phyloP scores from a whole-genome alignment of 2,113 vertebrate species.

The Scomber japonicus region DNA sequence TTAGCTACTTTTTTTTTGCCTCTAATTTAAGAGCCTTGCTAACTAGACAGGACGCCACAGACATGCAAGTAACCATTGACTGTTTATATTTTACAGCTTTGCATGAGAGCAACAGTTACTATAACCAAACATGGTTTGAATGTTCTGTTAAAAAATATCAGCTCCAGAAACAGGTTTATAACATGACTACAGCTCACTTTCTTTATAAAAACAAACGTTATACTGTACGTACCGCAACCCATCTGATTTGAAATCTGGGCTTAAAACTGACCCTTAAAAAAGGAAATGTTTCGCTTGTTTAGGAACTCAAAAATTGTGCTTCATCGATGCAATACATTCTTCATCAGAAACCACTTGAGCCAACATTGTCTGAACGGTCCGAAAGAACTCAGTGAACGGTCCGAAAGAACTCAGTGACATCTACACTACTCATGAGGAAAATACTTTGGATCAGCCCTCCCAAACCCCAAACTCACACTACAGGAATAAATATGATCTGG shows the following conservation, averaged over 20 bases:
- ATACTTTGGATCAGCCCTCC: conserved; percentile 75
- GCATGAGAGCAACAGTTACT: not conserved
- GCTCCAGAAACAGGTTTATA: conserved; percentile 54
- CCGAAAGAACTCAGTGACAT: conserved; percentile 64
- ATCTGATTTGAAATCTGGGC: conserved; percentile 35
- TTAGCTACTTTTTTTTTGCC: not conserved
- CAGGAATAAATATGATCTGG: conserved; percentile 81
- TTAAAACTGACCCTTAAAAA: conserved; percentile 4
- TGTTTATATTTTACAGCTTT: conserved; percentile 21
- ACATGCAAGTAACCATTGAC: conserved; percentile 16
- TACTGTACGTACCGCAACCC: conserved; percentile 16
- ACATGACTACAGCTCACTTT: conserved; percentile 31
- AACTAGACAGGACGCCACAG: not conserved
- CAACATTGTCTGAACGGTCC: conserved; percentile 39
- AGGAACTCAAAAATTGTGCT: conserved; percentile 82
- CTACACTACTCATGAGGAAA: conserved; percentile 72
- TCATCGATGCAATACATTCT: conserved; percentile 83
- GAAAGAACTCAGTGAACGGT: conserved; percentile 63
- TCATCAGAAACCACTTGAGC: conserved; percentile 64
- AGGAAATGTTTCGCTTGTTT: conserved; percentile 52
- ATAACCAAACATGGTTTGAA: conserved; percentile 12
- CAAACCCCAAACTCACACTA: conserved; percentile 66
- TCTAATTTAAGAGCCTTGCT: not conserved
- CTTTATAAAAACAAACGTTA: conserved; percentile 22
- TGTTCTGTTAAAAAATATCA: conserved; percentile 27